Evolutionary conservation across 2,888 invertebrate genomes (phyloP), one percentile per base, ranked within the genome.

Genomic region (Syrphus vitripennis): DNA sequence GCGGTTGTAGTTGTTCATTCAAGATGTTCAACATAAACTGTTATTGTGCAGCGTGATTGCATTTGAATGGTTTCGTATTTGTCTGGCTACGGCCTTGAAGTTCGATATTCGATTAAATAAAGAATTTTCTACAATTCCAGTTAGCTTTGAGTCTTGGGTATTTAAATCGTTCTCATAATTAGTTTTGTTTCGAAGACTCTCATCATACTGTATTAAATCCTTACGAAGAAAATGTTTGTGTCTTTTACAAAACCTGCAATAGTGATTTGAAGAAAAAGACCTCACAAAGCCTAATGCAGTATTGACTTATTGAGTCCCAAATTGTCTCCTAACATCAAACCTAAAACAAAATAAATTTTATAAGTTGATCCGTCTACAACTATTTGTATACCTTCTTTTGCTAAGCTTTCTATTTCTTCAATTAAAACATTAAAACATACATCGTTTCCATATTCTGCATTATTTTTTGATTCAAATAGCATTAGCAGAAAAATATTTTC

Each of bases 401-500:
- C 55, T 16, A 55, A 16, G 10, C 6, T 9, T 29, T 55, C 16
- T 55, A 55, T 55, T 55, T 55, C 55, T 55, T 55, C n/a, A 29
- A 55, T 55, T 29, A 55, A 55, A 29, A 55, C 9, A 29, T 55
- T 55, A 29, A 29, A 55, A 55, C 55, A 55, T 29, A 29, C 55
- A 7, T 55, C 29, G 16, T 55, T 55, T 55, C 55, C 29, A 16
- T 29, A 55, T 2, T 9, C 29, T 16, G 55, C n/a, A 55, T 10
- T 55, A 29, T 29, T 29, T 55, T 55, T 55, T 3, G 55, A 55
- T 55, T 65, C 65, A 65, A 65, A 65, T 19, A 65, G 29, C 34
- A 48, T 67, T 16, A 67, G 48, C 16, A 67, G 12, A 48, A 29
- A 65, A 65, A 65, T 65, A 14, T 65, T 65, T 65, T 65, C 45